Evolutionary conservation across 2,113 vertebrate genomes (phyloP).

Genomic region (Sapayoa aenigma): DNA sequence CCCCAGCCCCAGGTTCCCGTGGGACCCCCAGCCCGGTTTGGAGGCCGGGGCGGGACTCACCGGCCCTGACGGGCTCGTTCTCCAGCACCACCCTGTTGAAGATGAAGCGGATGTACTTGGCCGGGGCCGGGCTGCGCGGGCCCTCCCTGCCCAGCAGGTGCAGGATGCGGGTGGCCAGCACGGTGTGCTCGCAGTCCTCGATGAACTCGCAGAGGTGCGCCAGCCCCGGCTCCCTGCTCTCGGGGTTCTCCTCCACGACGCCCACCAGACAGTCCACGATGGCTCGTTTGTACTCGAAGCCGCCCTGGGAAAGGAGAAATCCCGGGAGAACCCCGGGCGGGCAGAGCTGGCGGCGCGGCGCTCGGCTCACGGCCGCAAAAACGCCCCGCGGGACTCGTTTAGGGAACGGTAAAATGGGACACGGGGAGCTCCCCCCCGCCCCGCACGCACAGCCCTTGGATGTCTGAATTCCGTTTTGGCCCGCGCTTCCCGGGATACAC

Average conservation of each 20-base stretch:
- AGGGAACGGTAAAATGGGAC: no score
- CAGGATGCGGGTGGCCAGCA: constrained; percentile 95
- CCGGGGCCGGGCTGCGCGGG: constrained; percentile 87
- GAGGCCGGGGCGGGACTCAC: constrained; percentile 68
- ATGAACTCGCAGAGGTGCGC: constrained; percentile 98
- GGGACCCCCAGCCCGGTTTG: not conserved
- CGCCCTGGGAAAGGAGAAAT: constrained; percentile 77
- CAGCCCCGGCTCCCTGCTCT: constrained; percentile 93
- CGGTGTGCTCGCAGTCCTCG: constrained; percentile 97
- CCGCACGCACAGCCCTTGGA: no score
- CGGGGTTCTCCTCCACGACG: constrained; percentile 96
- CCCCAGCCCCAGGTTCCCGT: no score
- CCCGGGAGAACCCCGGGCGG: not conserved
- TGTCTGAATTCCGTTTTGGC: no score
- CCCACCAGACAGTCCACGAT: constrained; percentile 97
- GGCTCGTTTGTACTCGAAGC: constrained; percentile 98
- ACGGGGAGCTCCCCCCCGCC: no score
- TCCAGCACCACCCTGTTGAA: constrained; percentile 98
- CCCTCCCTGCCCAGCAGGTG: constrained; percentile 95
- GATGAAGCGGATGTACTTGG: constrained; percentile 99
- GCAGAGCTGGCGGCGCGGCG: no score
- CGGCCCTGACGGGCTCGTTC: constrained; percentile 93
- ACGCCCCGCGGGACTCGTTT: no score
- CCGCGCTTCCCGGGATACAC: no score
- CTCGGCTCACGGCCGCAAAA: no score